phyloP scores from a whole-genome alignment of 2,113 vertebrate species.

The Recurvirostra avosetta region DNA sequence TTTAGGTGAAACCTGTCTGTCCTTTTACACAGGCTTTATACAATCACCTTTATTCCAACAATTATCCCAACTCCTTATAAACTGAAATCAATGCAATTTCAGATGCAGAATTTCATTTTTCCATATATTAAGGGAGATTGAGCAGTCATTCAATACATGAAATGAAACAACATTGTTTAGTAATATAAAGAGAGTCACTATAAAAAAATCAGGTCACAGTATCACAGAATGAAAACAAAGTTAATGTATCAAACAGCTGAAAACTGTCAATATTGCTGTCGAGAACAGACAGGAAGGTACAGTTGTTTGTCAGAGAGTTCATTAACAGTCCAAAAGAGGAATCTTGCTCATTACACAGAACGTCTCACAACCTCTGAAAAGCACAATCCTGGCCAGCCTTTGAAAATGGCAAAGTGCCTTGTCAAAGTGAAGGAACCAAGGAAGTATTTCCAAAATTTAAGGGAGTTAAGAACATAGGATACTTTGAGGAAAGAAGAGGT shows the following conservation, averaged over 20 bases:
- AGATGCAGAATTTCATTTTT: constrained; percentile 11
- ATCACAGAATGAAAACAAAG: constrained; percentile 16
- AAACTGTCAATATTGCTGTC: constrained; percentile 29
- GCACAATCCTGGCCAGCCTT: not conserved
- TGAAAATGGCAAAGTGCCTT: not conserved
- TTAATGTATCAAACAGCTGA: not conserved
- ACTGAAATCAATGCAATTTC: constrained; percentile 22
- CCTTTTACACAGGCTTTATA: not conserved
- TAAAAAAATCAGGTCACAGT: constrained; percentile 36
- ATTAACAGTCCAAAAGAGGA: not conserved
- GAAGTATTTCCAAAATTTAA: not conserved
- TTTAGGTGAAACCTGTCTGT: not conserved
- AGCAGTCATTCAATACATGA: constrained; percentile 12
- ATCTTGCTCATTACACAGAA: not conserved
- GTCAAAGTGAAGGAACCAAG: not conserved
- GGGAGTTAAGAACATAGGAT: not conserved
- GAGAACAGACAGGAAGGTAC: not conserved
- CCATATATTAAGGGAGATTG: constrained; percentile 1
- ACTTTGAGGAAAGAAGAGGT: not conserved
- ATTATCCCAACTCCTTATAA: not conserved
- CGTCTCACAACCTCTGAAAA: not conserved
- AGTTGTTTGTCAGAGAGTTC: not conserved
- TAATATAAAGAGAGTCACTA: constrained; percentile 28
- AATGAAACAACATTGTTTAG: not conserved
- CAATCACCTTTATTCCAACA: not conserved